These are phyloP conservation scores for Clinocottus analis DNA, from an alignment of 2,113 vertebrate genomes.

Conservation along the genomic window DNA sequence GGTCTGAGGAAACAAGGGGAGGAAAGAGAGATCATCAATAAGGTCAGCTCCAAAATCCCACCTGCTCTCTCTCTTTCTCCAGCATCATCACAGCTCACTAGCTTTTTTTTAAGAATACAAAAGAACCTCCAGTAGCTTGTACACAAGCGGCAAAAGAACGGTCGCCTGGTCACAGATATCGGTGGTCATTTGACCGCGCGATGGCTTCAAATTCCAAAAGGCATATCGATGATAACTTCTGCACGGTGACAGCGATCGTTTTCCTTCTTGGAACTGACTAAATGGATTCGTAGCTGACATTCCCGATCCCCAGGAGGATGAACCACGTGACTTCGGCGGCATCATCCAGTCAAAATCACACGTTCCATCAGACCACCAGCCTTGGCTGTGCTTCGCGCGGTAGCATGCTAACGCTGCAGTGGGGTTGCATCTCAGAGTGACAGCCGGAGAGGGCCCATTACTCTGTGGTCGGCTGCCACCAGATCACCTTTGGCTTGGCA, in stretches of 20 bases:
- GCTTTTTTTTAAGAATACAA: not conserved
- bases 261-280: too few relatives aligned
- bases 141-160: not conserved
- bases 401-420: not conserved
- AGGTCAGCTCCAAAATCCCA: conserved; percentile 17
- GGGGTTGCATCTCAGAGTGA: not conserved
- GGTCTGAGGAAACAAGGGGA: conserved; percentile 82
- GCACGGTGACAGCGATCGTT: too few relatives aligned
- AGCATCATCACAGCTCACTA: not conserved
- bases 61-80: not conserved
- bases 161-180: not conserved
- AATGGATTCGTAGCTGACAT: not conserved
- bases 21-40: conserved; percentile 63
- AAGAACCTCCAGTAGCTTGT: not conserved
- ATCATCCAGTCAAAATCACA: not conserved
- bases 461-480: conserved; percentile 19
- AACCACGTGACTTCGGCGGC: too few relatives aligned
- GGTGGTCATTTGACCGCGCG: not conserved
- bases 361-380: too few relatives aligned
- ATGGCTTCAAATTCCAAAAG: not conserved
- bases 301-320: not conserved
- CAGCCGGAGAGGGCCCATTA: conserved; percentile 28
- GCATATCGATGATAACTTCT: too few relatives aligned
- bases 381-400: not conserved
- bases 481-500: conserved; percentile 30